Evolutionary conservation across 2,888 invertebrate genomes (phyloP).

Genomic region (Panopea generosa): DNA sequence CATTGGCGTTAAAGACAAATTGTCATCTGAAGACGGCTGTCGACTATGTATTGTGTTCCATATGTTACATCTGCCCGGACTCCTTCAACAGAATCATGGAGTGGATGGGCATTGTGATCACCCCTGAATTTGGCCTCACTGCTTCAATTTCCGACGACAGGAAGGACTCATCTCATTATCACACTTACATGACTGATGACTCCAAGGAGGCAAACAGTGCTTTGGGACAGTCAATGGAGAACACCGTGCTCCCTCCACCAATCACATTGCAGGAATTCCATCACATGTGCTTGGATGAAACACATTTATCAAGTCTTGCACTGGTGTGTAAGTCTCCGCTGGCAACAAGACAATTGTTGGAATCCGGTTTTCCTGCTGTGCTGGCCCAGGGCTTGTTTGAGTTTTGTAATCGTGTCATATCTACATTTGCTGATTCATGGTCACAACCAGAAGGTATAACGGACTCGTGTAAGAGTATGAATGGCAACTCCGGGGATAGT

Average conservation of each 20-base stretch:
- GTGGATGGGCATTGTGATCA: constrained; percentile 88
- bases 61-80: constrained; percentile 93
- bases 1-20: constrained; percentile 89
- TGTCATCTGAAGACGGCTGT: constrained; percentile 91
- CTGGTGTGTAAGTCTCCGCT: constrained; percentile 93
- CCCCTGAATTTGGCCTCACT: constrained; percentile 85
- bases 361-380: constrained; percentile 89
- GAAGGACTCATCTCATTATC: constrained; percentile 81
- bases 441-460: constrained; percentile 70
- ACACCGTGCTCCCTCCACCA: constrained; percentile 34
- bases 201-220: constrained; percentile 82
- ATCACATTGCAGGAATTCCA: constrained; percentile 74
- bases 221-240: constrained; percentile 38
- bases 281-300: constrained; percentile 78
- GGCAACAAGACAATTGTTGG: constrained; percentile 91
- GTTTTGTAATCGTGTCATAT: constrained; percentile 82
- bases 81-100: constrained; percentile 91
- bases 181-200: constrained; percentile 86
- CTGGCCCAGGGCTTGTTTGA: constrained; percentile 83
- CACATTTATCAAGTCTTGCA: constrained; percentile 91
- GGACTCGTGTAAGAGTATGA: constrained; percentile 72
- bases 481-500: constrained; percentile 57
- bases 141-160: constrained; percentile 88
- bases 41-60: constrained; percentile 94
- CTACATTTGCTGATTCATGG: constrained; percentile 69